These are phyloP conservation scores for Cephus sareptanus DNA, from an alignment of 2,888 invertebrate genomes.

Conservation along the genomic window DNA sequence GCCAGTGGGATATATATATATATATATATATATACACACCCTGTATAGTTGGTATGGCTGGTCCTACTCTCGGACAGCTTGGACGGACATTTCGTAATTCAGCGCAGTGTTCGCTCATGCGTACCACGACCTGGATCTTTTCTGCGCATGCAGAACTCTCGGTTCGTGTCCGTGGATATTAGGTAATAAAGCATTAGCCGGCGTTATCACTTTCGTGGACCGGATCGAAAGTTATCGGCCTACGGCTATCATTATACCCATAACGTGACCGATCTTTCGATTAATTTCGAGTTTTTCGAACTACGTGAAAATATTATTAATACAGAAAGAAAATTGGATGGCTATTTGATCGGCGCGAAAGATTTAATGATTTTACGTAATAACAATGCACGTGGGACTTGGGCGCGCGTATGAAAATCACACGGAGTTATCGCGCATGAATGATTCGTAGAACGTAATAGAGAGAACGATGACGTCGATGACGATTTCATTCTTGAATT, in stretches of 20 bases:
- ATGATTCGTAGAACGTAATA: slow-evolving; percentile 8
- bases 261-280: background rate
- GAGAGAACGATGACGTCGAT: background rate
- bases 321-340: background rate
- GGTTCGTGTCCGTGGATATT: slow-evolving; percentile 13
- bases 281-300: background rate
- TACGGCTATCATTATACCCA: background rate
- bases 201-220: slow-evolving; percentile 1
- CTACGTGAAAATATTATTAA: background rate
- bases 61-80: slow-evolving; percentile 16
- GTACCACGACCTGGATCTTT: slow-evolving; percentile 62
- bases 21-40: background rate
- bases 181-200: slow-evolving; percentile 18
- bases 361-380: background rate
- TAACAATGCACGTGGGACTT: background rate
- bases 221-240: slow-evolving; percentile 5
- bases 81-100: slow-evolving; percentile 58
- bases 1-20: slow-evolving; percentile 1
- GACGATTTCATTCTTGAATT: slow-evolving; percentile 18
- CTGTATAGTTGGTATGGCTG: slow-evolving; percentile 5
- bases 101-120: slow-evolving; percentile 60
- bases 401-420: slow-evolving; percentile 4
- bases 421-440: background rate
- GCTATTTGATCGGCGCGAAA: background rate
- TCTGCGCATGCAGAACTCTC: slow-evolving; percentile 41